phyloP scores from a whole-genome alignment of 2,113 vertebrate species.

The Marcusenius ussheri region DNA sequence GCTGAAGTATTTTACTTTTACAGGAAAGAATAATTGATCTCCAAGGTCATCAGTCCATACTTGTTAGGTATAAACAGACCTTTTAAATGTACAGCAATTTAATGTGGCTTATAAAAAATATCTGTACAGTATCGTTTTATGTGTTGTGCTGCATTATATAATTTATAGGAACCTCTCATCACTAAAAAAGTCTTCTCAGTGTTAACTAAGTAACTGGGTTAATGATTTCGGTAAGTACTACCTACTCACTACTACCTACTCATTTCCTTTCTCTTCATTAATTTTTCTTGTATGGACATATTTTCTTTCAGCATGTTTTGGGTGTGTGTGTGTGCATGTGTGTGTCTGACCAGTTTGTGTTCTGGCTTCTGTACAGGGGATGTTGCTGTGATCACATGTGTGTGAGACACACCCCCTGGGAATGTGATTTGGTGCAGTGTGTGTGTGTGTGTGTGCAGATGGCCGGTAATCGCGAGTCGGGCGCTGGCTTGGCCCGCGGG shows the following conservation, averaged over 20 bases:
- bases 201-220: neutral
- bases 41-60: neutral
- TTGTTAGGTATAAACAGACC: neutral
- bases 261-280: neutral
- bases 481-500: neutral
- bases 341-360: neutral
- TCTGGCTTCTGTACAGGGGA: neutral
- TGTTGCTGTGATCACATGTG: neutral
- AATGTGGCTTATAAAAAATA: neutral
- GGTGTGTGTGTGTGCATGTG: neutral
- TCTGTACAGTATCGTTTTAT: neutral
- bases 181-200: neutral
- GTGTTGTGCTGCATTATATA: neutral
- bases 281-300: neutral
- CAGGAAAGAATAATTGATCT: neutral
- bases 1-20: neutral
- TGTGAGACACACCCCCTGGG: conserved; percentile 5
- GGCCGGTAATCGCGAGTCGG: neutral
- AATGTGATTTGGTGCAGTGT: neutral
- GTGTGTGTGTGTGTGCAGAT: neutral
- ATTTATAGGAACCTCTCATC: neutral
- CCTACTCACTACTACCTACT: neutral
- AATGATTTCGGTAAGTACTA: neutral
- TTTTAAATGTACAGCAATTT: neutral
- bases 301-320: neutral